Conservation (phyloP, 2,888 invertebrate genomes). For the Dasysyrphus albostriatus region DNA sequence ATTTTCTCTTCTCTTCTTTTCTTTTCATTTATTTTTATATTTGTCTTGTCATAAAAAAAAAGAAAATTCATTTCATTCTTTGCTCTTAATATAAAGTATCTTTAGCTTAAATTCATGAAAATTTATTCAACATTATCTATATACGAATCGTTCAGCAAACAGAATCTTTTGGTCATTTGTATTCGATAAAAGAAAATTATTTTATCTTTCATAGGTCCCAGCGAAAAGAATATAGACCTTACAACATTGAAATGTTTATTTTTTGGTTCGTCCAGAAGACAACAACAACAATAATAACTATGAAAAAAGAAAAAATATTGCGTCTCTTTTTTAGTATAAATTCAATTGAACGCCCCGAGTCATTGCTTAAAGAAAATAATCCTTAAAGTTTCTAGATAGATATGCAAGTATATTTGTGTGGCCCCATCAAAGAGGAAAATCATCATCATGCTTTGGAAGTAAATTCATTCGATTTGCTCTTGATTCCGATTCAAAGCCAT, state of each 20-base stretch:
- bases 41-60: conserved; percentile 8
- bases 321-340: conserved; percentile 9
- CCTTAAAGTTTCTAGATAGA: not conserved
- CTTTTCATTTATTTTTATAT: not conserved
- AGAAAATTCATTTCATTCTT: conserved; percentile 19
- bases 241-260: conserved; percentile 21
- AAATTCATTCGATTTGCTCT: conserved; percentile 25
- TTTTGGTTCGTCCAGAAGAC: not conserved
- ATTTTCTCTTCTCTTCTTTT: not conserved
- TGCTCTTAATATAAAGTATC: conserved; percentile 9
- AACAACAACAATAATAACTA: not conserved
- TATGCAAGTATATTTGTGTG: not conserved
- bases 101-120: conserved; percentile 35
- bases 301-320: not conserved
- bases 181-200: conserved; percentile 58
- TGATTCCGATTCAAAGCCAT: conserved; percentile 21
- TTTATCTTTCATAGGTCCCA: conserved; percentile 30
- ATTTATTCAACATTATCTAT: conserved; percentile 48
- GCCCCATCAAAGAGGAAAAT: not conserved
- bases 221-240: not conserved
- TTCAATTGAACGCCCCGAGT: conserved; percentile 25
- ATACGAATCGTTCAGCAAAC: conserved; percentile 23
- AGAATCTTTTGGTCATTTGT: conserved; percentile 65
- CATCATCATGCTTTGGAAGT: conserved; percentile 3
- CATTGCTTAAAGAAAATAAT: conserved; percentile 15